These are phyloP conservation scores for Tolmerus cingulatus DNA, from an alignment of 2,888 invertebrate species.

Conservation along the genomic window DNA sequence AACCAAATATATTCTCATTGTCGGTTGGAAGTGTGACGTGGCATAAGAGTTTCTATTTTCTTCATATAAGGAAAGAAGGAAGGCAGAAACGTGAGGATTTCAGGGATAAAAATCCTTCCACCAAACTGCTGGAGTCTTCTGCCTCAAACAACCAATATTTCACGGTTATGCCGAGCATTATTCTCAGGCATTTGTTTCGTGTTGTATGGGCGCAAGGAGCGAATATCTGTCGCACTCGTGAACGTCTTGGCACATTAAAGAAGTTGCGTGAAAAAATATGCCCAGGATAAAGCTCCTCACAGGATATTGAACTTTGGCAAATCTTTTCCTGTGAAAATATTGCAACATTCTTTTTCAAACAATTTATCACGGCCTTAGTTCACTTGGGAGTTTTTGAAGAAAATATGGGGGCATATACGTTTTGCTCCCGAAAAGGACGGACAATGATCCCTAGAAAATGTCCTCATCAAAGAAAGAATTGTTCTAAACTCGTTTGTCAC, in stretches of 20 bases:
- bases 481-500: not conserved
- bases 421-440: not conserved
- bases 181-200: conserved; percentile 14
- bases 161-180: conserved; percentile 30
- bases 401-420: not conserved
- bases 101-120: not conserved
- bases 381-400: not conserved
- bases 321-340: not conserved
- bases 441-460: not conserved
- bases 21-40: conserved; percentile 5
- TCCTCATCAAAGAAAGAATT: not conserved
- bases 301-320: conserved; percentile 14
- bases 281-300: not conserved
- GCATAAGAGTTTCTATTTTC: conserved; percentile 6
- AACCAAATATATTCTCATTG: conserved; percentile 29
- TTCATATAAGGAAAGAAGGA: not conserved
- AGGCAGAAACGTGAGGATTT: conserved; percentile 25
- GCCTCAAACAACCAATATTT: conserved; percentile 29
- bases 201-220: not conserved
- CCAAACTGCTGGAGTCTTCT: not conserved
- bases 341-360: not conserved
- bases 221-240: conserved; percentile 2
- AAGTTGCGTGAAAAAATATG: conserved; percentile 14
- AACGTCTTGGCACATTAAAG: conserved; percentile 1
- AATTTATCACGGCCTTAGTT: not conserved